phyloP scores from a whole-genome alignment of 2,888 invertebrate genomes.

The Rotaria socialis region DNA sequence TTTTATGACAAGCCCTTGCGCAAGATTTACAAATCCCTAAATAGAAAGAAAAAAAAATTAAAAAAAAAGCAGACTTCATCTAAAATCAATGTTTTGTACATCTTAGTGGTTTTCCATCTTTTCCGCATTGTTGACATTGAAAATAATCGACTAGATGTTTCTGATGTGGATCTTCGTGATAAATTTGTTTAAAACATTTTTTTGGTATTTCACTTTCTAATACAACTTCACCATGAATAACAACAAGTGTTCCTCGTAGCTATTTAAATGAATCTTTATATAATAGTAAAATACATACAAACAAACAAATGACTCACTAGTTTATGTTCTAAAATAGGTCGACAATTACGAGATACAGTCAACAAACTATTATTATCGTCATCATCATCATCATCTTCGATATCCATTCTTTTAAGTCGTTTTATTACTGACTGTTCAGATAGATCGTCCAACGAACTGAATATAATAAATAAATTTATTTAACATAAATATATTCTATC shows the following conservation, averaged over 20 bases:
- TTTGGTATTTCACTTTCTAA: constrained; percentile 24
- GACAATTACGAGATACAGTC: background rate
- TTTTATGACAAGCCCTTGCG: constrained; percentile 5
- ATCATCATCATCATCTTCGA: background rate
- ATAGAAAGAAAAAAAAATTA: background rate
- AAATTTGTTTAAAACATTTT: background rate
- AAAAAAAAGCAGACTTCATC: too few relatives aligned
- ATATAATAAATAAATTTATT: background rate
- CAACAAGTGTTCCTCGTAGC: constrained; percentile 9
- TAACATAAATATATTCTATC: background rate
- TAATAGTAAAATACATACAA: background rate
- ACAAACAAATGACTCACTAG: background rate
- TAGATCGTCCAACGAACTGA: background rate
- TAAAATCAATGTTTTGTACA: background rate
- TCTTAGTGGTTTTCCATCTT: background rate
- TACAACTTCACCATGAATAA: constrained; percentile 2
- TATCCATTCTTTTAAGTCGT: background rate
- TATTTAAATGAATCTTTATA: background rate
- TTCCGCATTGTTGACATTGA: background rate
- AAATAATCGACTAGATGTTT: constrained; percentile 22
- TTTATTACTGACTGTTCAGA: background rate
- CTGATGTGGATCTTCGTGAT: background rate
- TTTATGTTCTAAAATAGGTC: constrained; percentile 13
- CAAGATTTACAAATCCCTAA: constrained; percentile 21
- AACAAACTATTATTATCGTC: background rate